phyloP scores from a whole-genome alignment of 1,140 invertebrate species.

The Solenopsis invicta region DNA sequence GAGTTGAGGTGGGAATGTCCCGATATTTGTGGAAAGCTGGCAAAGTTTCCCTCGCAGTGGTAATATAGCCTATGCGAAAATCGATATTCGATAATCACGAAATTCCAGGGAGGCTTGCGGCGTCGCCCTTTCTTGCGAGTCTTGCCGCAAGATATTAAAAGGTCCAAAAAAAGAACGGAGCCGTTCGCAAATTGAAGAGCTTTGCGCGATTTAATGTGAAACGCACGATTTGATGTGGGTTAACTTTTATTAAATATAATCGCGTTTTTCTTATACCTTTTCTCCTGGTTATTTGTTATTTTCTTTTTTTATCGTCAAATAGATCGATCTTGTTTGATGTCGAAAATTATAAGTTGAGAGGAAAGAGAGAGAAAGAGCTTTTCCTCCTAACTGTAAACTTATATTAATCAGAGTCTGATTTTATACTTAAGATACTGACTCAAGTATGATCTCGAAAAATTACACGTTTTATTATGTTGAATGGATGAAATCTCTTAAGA shows the following conservation, averaged over 20 bases:
- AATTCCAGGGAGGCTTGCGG: conserved; percentile 52
- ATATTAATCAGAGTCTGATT: too few relatives aligned
- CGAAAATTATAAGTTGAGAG: neutral
- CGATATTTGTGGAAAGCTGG: conserved; percentile 60
- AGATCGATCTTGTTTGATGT: neutral
- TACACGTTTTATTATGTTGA: too few relatives aligned
- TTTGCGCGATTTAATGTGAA: neutral
- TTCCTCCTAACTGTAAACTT: neutral
- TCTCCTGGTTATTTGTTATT: neutral
- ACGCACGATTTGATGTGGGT: conserved; percentile 4
- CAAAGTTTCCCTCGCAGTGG: conserved; percentile 52
- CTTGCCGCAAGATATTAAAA: conserved; percentile 45
- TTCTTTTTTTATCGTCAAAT: neutral
- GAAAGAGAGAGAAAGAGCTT: neutral
- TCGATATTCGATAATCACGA: conserved; percentile 66
- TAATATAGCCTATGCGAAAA: conserved; percentile 62
- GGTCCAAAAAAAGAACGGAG: conserved; percentile 24
- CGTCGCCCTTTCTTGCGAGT: conserved; percentile 33
- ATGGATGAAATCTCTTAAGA: too few relatives aligned
- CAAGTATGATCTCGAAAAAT: too few relatives aligned
- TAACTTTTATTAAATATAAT: neutral
- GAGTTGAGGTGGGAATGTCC: conserved; percentile 51
- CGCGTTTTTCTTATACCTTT: neutral
- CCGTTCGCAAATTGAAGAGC: neutral
- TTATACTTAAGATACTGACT: too few relatives aligned